These are phyloP conservation scores for Drosophila prolongata DNA, from an alignment of 2,888 invertebrate genomes.

Conservation along the genomic window DNA sequence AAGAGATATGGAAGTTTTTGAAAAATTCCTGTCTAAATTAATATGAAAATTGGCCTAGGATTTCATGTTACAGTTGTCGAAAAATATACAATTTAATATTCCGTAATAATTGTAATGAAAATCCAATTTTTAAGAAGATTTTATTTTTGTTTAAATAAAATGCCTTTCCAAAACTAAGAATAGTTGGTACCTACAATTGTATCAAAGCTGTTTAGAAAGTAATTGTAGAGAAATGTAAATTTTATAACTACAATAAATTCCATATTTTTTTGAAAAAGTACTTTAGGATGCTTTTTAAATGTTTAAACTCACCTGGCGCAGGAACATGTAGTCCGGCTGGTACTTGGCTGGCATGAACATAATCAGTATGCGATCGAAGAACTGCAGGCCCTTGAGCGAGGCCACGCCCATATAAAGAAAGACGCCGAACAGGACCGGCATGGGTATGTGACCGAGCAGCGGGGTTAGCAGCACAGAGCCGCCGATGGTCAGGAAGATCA, in stretches of 20 bases:
- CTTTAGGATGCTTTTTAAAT: neutral
- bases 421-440: constrained; percentile 99
- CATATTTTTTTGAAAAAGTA: neutral
- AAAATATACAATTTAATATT: no score
- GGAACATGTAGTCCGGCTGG: constrained; percentile 98
- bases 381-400: constrained; percentile 96
- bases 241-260: neutral
- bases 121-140: no score
- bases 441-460: constrained; percentile 95
- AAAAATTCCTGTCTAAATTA: no score
- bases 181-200: no score
- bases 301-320: constrained; percentile 90
- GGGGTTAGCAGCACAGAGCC: constrained; percentile 96
- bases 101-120: no score
- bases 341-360: constrained; percentile 99
- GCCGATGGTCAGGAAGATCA: constrained; percentile 97
- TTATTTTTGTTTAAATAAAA: no score
- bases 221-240: no score
- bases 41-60: no score
- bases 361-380: constrained; percentile 97
- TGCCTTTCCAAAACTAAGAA: no score
- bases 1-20: no score
- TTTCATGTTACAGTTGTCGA: no score
- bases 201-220: no score
- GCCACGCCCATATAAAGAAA: constrained; percentile 99